These are phyloP conservation scores for Zeus faber DNA, from an alignment of 2,113 vertebrate genomes.

Conservation along the genomic window DNA sequence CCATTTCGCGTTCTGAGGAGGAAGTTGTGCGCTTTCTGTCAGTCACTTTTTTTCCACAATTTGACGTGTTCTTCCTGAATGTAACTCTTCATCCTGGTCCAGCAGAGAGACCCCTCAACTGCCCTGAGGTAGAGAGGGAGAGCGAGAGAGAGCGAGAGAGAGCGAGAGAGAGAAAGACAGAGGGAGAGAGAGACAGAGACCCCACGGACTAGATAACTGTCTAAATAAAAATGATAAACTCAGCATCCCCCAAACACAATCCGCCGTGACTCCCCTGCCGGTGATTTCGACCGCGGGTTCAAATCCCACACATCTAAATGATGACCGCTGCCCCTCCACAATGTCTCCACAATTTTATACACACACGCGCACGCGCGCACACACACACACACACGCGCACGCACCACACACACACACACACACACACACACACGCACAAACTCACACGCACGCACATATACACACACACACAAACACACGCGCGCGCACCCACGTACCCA, in stretches of 20 bases:
- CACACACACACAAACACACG: background rate
- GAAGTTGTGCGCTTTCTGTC: too few species aligned
- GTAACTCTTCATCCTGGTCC: too few species aligned
- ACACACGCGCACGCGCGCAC: background rate
- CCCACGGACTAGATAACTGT: slow-evolving; percentile 23
- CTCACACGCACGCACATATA: background rate
- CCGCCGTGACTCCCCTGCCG: background rate
- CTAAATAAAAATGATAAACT: slow-evolving; percentile 53
- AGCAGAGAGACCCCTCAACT: background rate
- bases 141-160: too few species aligned
- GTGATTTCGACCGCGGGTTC: slow-evolving; percentile 26
- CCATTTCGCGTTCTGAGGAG: too few species aligned
- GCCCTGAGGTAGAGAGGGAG: too few species aligned
- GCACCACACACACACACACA: background rate
- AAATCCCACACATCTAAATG: slow-evolving; percentile 19
- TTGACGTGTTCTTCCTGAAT: too few species aligned
- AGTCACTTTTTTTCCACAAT: too few species aligned
- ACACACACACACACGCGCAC: background rate
- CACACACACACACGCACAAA: background rate
- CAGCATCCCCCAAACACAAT: slow-evolving; percentile 1
- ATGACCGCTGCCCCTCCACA: slow-evolving; percentile 6
- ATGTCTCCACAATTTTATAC: background rate
- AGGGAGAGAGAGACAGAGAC: background rate
- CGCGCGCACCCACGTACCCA: background rate
- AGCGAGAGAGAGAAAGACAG: slow-evolving; percentile 2